Base-by-base conservation (phyloP, 1,140 invertebrate species). In the Tetragonula clypearis region DNA sequence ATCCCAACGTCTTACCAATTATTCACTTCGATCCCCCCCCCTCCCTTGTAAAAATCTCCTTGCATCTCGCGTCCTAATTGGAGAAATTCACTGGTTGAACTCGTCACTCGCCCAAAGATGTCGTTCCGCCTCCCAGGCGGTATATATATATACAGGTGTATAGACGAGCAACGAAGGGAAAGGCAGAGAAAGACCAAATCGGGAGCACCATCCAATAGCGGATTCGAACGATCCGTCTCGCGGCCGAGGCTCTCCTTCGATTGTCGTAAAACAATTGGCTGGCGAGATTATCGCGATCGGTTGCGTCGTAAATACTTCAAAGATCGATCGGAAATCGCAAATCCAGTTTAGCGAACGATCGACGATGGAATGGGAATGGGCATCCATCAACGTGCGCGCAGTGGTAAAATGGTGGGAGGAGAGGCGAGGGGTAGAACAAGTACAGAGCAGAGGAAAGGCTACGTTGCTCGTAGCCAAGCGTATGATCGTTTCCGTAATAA, bases 401-500 rank as follows among this genome's bases (percentile, higher is more conserved):
- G 60, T 79, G 79, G 75, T 62, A 71, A 84, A 86, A 73, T 69
- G 78, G 49, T 19, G 6, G 5, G 8, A 11, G 53, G n/a, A n/a
- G 53, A 26, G n/a, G 41, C 41, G 9, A 23, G 5, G 12, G 30
- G 0, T 41, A 21, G 49, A 9, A 41, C 73, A 72, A 55, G 66
- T 69, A 83, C 30, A 30, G 41, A 56, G 80, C 60, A 86, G 75
- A 73, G 76, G 65, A 75, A 81, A 75, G 86, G 88, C 74, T 68
- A 41, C 82, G 87, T 49, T 71, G 78, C 84, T 56, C 53, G 60
- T 62, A 84, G 81, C 74, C 79, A 78, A 62, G 21, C 35, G 41
- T 49, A 49, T 86, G 88, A 88, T 90, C 84, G 90, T 92, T 92
- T 92, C 84, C 89, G 86, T 87, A 92, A 93, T 93, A 94, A 95